Conservation (phyloP, 2,113 vertebrate genomes). For the Melanerpes formicivorus region DNA sequence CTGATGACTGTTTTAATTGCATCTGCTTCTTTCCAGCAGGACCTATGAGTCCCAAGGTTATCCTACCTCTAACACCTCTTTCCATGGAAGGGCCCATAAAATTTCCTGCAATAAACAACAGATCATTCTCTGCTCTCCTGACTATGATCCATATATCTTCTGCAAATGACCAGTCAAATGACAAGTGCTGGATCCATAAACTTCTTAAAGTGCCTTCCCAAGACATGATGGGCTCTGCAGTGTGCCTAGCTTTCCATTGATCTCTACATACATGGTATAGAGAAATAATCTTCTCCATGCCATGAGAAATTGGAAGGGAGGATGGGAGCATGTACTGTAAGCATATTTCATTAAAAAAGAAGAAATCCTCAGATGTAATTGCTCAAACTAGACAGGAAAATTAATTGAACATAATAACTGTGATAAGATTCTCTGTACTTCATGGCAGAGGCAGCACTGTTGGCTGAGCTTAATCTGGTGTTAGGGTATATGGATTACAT, state of each 20-base stretch:
- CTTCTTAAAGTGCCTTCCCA: conserved; percentile 11
- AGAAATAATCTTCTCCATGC: neutral
- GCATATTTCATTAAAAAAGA: conserved; percentile 12
- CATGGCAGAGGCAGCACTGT: neutral
- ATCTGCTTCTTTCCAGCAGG: neutral
- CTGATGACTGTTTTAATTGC: neutral
- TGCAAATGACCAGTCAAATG: conserved; percentile 13
- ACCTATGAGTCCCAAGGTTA: neutral
- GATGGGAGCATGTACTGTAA: neutral
- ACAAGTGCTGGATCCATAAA: conserved; percentile 39
- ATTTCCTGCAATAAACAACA: conserved; percentile 7
- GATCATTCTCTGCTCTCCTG: neutral
- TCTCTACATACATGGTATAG: neutral
- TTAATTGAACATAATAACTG: conserved; percentile 42
- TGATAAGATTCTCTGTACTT: neutral
- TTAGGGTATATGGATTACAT: neutral
- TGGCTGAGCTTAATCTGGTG: neutral
- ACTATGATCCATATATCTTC: conserved; percentile 11
- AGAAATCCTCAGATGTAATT: neutral
- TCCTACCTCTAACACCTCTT: neutral
- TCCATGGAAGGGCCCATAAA: neutral
- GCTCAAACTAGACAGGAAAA: conserved; percentile 41
- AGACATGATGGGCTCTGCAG: neutral
- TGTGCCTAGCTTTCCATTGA: neutral
- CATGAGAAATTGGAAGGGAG: neutral